phyloP scores from a whole-genome alignment of 2,888 invertebrate genomes.

The Diaphora mendica region DNA sequence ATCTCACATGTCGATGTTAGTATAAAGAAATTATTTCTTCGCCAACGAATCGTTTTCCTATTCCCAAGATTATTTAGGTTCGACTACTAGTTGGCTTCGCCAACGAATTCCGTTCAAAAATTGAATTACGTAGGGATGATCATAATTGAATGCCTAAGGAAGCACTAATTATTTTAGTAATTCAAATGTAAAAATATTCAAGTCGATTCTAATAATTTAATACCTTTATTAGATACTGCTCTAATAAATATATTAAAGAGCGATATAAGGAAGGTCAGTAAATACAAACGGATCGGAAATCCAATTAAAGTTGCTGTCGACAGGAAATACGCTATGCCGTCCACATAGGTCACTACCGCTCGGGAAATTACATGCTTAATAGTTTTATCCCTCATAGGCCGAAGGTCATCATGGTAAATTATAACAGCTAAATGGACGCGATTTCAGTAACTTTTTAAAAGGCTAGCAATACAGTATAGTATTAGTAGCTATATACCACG shows the following conservation, averaged over 20 bases:
- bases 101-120: not conserved
- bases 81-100: too few species aligned
- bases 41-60: not conserved
- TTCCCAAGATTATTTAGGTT: too few species aligned
- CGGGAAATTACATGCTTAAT: constrained; percentile 39
- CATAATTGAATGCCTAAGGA: too few species aligned
- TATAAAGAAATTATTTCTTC: not conserved
- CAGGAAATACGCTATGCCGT: constrained; percentile 50
- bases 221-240: not conserved
- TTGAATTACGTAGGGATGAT: not conserved
- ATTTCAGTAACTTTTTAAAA: not conserved
- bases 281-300: constrained; percentile 45
- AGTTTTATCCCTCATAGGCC: constrained; percentile 31
- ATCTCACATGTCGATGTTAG: too few species aligned
- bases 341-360: constrained; percentile 45
- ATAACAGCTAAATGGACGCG: not conserved
- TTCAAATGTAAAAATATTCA: not conserved
- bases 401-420: not conserved
- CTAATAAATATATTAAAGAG: not conserved
- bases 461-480: not conserved
- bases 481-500: not conserved
- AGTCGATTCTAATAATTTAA: not conserved
- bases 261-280: constrained; percentile 11
- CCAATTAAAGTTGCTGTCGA: constrained; percentile 58
- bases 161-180: not conserved